phyloP scores from a whole-genome alignment of 2,113 vertebrate species.

The Otus sunia region DNA sequence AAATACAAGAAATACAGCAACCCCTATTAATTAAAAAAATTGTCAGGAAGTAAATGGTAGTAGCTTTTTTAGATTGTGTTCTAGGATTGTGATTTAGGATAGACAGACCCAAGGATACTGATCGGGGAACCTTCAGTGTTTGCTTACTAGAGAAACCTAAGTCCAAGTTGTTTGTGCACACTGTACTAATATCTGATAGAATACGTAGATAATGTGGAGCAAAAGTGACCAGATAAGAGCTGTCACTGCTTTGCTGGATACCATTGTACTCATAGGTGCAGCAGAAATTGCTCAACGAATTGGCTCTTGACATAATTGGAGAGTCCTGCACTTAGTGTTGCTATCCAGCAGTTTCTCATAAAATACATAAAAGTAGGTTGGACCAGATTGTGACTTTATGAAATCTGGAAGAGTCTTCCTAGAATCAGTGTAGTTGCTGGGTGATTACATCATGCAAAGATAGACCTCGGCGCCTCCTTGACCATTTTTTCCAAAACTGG shows the following conservation, averaged over 20 bases:
- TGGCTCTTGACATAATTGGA: background rate
- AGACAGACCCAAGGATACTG: background rate
- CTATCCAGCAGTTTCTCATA: background rate
- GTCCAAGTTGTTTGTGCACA: background rate
- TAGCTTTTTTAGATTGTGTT: background rate
- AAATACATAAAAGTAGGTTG: accelerated
- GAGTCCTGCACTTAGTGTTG: background rate
- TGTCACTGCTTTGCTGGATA: background rate
- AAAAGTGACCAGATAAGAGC: background rate
- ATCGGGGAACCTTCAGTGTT: background rate
- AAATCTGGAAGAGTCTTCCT: background rate
- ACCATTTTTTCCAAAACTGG: background rate
- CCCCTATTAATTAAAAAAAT: accelerated
- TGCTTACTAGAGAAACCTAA: background rate
- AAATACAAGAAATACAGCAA: background rate
- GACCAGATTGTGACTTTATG: accelerated
- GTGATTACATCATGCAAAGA: too few species aligned
- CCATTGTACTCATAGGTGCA: background rate
- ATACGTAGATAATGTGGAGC: background rate
- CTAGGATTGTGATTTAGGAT: background rate
- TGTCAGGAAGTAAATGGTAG: background rate
- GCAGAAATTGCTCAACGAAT: background rate
- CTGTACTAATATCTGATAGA: accelerated
- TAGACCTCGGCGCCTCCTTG: accelerated
- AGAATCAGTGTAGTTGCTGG: background rate